Conservation (phyloP, 2,113 vertebrate genomes). For the Syrrhaptes paradoxus region DNA sequence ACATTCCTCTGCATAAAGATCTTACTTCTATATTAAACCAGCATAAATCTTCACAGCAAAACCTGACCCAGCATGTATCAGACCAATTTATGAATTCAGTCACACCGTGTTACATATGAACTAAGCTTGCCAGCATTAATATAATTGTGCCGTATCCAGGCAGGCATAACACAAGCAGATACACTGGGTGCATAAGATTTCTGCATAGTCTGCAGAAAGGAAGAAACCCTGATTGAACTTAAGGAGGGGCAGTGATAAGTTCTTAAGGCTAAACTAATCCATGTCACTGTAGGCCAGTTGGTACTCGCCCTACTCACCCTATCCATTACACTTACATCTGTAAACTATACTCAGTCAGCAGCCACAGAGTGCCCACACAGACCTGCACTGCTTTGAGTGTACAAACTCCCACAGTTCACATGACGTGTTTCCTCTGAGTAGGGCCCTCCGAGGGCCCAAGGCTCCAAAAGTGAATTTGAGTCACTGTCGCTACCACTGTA, state of each 20-base stretch:
- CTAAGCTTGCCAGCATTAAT: background rate
- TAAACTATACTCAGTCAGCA: background rate
- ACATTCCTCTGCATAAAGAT: background rate
- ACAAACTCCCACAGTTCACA: background rate
- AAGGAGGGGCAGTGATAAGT: constrained; percentile 47
- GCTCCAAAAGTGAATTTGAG: background rate
- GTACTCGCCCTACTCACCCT: background rate
- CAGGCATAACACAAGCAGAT: background rate
- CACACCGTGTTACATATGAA: background rate
- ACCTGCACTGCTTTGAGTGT: background rate
- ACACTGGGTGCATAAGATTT: background rate
- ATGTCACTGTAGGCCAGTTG: background rate
- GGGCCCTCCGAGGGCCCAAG: background rate
- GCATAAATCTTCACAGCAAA: background rate
- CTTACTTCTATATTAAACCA: background rate
- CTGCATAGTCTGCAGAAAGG: constrained; percentile 13
- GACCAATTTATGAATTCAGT: background rate
- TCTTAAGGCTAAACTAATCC: constrained; percentile 38
- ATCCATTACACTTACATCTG: background rate
- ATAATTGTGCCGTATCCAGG: background rate
- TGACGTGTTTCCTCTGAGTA: background rate
- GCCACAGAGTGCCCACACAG: background rate
- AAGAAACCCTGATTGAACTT: constrained; percentile 40
- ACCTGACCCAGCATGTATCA: background rate
- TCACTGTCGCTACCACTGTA: background rate